phyloP scores from a whole-genome alignment of 2,797 vertebrate species.

The Pipistrellus pipistrellus region DNA sequence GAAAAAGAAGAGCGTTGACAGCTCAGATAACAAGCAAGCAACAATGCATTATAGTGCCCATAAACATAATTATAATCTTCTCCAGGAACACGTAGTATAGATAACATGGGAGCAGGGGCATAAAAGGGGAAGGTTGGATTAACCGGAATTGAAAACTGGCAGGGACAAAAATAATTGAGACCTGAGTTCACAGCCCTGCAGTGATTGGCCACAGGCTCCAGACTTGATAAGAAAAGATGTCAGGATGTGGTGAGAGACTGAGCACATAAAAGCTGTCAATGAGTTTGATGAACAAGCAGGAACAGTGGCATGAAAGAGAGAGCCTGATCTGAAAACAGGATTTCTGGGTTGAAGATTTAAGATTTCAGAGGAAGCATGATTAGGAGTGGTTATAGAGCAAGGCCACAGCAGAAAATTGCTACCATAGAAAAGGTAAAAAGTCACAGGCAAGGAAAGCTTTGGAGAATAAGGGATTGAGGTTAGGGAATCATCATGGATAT shows the following conservation, averaged over 20 bases:
- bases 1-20: background rate
- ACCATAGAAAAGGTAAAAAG: background rate
- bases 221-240: background rate
- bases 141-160: slow-evolving; percentile 2
- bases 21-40: background rate
- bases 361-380: background rate
- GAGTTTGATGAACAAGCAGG: background rate
- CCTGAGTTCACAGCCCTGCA: background rate
- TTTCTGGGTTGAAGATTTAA: slow-evolving; percentile 31
- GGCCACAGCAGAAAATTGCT: background rate
- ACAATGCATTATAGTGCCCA: background rate
- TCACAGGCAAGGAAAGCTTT: background rate
- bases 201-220: background rate
- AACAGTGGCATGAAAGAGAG: background rate
- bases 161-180: slow-evolving; percentile 34
- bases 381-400: slow-evolving; percentile 1
- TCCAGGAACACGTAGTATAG: background rate
- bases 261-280: background rate
- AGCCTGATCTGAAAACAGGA: background rate
- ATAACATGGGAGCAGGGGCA: background rate
- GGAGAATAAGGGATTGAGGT: background rate
- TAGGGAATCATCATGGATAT: background rate
- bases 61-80: background rate
- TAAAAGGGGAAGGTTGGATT: background rate
- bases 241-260: background rate